Evolutionary conservation across 2,888 invertebrate genomes (phyloP).

Genomic region (Aleiodes leptofemur): DNA sequence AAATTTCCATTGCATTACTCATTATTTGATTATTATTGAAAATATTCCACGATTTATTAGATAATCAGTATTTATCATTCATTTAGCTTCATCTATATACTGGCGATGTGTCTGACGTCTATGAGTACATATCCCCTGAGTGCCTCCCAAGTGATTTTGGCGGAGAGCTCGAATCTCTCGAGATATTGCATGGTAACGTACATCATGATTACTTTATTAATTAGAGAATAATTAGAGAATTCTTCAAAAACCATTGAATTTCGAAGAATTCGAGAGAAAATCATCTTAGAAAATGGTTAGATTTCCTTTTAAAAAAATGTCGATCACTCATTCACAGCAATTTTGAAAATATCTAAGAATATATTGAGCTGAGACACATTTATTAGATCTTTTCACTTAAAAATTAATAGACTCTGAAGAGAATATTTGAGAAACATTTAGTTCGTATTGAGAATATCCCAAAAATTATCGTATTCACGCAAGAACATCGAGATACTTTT

Average conservation of each 20-base stretch:
- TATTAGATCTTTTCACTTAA: no score
- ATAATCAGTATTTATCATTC: slow-evolving; percentile 38
- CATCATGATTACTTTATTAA: not conserved
- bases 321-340: no score
- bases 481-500: no score
- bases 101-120: slow-evolving; percentile 76
- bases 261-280: slow-evolving; percentile 13
- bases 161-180: slow-evolving; percentile 76
- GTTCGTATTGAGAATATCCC: not conserved
- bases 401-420: no score
- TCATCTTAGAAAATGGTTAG: not conserved
- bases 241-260: no score
- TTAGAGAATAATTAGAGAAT: not conserved
- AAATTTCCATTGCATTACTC: not conserved
- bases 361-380: no score
- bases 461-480: no score
- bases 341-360: no score
- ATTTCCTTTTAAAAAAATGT: no score
- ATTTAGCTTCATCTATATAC: slow-evolving; percentile 80
- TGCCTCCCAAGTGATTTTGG: slow-evolving; percentile 80
- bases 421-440: no score
- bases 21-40: not conserved
- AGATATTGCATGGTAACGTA: slow-evolving; percentile 63
- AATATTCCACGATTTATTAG: not conserved
- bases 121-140: slow-evolving; percentile 78